Evolutionary conservation across 2,888 invertebrate species (phyloP).

Genomic region (Lapara coniferarum): DNA sequence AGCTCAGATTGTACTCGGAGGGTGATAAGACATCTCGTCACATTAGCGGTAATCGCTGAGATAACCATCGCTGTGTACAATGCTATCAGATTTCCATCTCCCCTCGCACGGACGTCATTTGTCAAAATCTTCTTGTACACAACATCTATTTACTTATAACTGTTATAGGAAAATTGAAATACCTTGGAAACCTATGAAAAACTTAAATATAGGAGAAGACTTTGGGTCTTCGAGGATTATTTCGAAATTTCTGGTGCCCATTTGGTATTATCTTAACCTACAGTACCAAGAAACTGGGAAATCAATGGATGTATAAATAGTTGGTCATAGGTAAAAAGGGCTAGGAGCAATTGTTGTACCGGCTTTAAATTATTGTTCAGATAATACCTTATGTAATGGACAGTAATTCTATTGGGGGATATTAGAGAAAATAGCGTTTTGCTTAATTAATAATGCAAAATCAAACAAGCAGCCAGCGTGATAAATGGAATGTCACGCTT

Average conservation of each 20-base stretch:
- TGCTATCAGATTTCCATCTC: conserved; percentile 61
- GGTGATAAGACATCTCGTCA: conserved; percentile 54
- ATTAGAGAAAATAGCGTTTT: background rate
- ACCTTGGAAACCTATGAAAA: no score
- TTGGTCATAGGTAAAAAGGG: no score
- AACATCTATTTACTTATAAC: conserved; percentile 3
- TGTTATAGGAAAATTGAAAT: background rate
- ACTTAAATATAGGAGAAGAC: no score
- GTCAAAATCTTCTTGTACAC: conserved; percentile 50
- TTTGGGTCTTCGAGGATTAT: no score
- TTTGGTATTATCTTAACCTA: no score
- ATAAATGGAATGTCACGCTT: conserved; percentile 26
- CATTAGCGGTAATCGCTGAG: conserved; percentile 69
- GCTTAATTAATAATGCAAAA: conserved; percentile 24
- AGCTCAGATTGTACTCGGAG: conserved; percentile 2
- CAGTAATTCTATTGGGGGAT: no score
- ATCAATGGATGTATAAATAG: no score
- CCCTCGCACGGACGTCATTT: conserved; percentile 61
- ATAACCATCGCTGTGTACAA: conserved; percentile 55
- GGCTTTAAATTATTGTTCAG: no score
- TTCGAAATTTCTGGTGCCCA: no score
- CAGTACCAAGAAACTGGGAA: no score
- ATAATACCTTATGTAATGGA: no score
- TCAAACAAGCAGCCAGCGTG: conserved; percentile 25
- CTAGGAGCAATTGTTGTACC: no score